phyloP scores from a whole-genome alignment of 1,140 invertebrate genomes.

The Palaemon carinicauda region DNA sequence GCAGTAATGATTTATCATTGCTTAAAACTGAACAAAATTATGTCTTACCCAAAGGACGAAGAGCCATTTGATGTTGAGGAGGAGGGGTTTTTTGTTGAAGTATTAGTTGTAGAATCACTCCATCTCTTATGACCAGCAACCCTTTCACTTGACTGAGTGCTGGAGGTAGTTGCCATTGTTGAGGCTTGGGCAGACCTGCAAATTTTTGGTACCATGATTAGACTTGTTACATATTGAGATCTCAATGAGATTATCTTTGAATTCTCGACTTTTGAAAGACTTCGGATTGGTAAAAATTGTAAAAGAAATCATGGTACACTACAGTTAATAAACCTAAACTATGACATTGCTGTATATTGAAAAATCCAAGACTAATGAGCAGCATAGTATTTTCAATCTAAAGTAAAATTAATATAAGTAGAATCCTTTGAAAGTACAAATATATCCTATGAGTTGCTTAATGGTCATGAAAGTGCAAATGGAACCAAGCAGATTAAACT shows the following conservation, averaged over 20 bases:
- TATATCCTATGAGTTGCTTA: too few species aligned
- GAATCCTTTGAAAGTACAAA: too few species aligned
- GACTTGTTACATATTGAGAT: background rate
- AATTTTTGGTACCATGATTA: background rate
- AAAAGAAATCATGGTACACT: too few species aligned
- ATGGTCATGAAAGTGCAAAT: too few species aligned
- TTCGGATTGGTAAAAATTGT: too few species aligned
- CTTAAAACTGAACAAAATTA: background rate
- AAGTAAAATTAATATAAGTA: too few species aligned
- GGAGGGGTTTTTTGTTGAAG: background rate
- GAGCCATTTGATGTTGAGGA: background rate
- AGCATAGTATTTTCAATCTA: too few species aligned
- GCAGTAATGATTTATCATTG: too few species aligned
- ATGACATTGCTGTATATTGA: background rate
- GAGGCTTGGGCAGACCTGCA: slow-evolving; percentile 6
- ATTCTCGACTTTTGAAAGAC: too few species aligned
- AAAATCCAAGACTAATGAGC: background rate
- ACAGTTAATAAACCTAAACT: too few species aligned
- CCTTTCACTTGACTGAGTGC: background rate
- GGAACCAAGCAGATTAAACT: too few species aligned
- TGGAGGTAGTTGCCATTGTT: background rate
- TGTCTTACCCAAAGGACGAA: background rate
- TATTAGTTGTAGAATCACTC: background rate
- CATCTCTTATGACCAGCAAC: background rate
- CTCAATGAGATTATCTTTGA: too few species aligned